phyloP scores from a whole-genome alignment of 2,797 vertebrate genomes.

The Hydrophis major region DNA sequence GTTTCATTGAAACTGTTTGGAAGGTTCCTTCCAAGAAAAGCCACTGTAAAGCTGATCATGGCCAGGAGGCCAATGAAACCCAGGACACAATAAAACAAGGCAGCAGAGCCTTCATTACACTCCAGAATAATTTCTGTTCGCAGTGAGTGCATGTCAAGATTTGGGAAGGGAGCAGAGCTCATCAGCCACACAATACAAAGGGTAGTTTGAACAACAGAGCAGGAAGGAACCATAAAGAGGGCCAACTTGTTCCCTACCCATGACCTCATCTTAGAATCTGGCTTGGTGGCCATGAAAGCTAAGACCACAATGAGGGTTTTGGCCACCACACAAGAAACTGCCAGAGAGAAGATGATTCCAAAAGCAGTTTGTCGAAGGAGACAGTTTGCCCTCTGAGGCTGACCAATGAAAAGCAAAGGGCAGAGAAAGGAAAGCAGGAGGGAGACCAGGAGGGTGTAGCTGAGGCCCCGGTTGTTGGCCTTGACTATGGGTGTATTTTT shows the following conservation, averaged over 20 bases:
- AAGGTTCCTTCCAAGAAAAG: not conserved
- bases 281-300: not conserved
- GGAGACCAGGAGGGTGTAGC: not conserved
- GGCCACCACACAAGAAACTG: not conserved
- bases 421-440: not conserved
- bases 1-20: not conserved
- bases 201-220: not conserved
- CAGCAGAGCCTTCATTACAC: not conserved
- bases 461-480: no score
- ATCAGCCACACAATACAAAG: not conserved
- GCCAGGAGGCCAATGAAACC: not conserved
- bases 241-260: not conserved
- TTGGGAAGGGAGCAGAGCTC: not conserved
- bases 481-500: no score
- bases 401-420: not conserved
- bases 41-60: not conserved
- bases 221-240: not conserved
- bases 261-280: not conserved
- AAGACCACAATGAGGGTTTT: not conserved
- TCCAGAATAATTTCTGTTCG: not conserved
- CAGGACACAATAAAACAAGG: not conserved
- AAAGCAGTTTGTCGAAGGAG: not conserved
- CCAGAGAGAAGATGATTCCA: not conserved
- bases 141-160: not conserved
- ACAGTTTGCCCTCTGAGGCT: not conserved